Conservation (phyloP, 2,888 invertebrate genomes). For the Tetragonula carbonaria region DNA sequence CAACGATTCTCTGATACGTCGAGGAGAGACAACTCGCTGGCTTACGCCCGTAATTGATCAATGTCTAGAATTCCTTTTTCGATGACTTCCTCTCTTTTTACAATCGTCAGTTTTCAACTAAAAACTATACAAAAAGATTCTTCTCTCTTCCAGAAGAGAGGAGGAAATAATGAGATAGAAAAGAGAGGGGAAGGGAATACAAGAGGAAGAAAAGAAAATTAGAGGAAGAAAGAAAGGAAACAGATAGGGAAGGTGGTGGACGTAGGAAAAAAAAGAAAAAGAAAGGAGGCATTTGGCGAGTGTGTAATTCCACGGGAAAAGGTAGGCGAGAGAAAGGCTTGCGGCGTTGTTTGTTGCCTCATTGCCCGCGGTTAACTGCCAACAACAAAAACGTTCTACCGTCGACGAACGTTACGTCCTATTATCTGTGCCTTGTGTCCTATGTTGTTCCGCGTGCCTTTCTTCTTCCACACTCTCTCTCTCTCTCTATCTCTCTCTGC, state of each 20-base stretch:
- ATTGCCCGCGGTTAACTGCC: slow-evolving; percentile 71
- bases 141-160: too few relatives aligned
- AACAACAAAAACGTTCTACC: slow-evolving; percentile 69
- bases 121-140: too few relatives aligned
- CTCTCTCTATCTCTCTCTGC: background rate
- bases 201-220: background rate
- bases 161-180: background rate
- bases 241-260: background rate
- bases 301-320: slow-evolving; percentile 51
- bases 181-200: background rate
- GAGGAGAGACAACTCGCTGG: too few relatives aligned
- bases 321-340: slow-evolving; percentile 49
- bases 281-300: background rate
- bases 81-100: too few relatives aligned
- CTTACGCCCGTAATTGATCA: too few relatives aligned
- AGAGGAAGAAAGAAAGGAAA: background rate
- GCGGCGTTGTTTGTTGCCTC: slow-evolving; percentile 74
- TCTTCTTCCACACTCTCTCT: background rate
- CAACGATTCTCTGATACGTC: too few relatives aligned
- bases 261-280: background rate
- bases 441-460: background rate
- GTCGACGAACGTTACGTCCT: slow-evolving; percentile 58
- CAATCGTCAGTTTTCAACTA: too few relatives aligned
- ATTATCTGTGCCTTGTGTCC: slow-evolving; percentile 47
- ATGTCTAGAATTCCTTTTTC: too few relatives aligned